phyloP scores from a whole-genome alignment of 2,888 invertebrate species.

The Papilio protenor region DNA sequence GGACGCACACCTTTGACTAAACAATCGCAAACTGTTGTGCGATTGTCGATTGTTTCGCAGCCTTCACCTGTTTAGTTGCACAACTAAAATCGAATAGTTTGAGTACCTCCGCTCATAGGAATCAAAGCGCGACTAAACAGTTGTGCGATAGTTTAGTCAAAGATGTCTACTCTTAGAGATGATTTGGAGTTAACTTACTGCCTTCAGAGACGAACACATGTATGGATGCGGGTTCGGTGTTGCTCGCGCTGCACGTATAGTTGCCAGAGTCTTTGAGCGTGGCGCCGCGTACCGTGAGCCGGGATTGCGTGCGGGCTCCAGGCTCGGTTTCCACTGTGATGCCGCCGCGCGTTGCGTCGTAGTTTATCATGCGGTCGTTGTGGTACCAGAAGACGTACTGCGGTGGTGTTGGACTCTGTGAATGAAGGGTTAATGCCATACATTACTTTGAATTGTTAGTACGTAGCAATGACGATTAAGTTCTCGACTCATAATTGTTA shows the following conservation, averaged over 20 bases:
- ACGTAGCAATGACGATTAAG: too few relatives aligned
- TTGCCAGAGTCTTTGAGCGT: constrained; percentile 95
- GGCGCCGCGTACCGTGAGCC: constrained; percentile 93
- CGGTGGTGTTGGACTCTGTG: constrained; percentile 95
- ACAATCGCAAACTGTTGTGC: too few relatives aligned
- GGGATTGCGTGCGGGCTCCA: constrained; percentile 93
- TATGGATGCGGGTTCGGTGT: constrained; percentile 94
- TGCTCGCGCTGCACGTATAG: constrained; percentile 95
- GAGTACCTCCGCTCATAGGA: too few relatives aligned
- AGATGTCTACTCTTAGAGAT: not conserved
- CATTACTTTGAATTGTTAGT: too few relatives aligned
- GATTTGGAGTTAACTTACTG: constrained; percentile 71
- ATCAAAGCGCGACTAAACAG: too few relatives aligned
- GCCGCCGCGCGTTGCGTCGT: constrained; percentile 91
- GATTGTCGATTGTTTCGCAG: too few relatives aligned
- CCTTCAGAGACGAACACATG: constrained; percentile 96
- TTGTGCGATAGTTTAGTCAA: too few relatives aligned
- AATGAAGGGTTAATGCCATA: constrained; percentile 49
- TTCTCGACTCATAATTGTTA: too few relatives aligned
- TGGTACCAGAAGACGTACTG: constrained; percentile 98
- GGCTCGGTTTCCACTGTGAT: constrained; percentile 95
- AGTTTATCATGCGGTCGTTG: constrained; percentile 97
- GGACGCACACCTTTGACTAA: too few relatives aligned
- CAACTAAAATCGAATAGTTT: too few relatives aligned
- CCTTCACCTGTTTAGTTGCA: too few relatives aligned